phyloP scores from a whole-genome alignment of 64 coral and sea anemone genomes.

The Actinia tenebrosa region DNA sequence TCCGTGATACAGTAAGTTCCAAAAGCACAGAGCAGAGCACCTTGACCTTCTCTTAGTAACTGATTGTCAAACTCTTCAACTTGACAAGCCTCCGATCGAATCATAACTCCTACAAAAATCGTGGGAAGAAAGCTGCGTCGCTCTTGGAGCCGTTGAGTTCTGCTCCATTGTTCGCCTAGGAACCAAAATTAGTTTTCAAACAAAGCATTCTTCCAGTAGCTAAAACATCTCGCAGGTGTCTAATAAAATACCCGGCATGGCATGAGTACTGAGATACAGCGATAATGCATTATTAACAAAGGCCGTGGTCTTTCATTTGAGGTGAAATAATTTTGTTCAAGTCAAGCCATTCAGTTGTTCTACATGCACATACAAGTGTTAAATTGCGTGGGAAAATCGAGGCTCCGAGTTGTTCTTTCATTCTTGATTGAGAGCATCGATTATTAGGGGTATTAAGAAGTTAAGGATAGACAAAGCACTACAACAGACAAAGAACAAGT shows the following conservation, averaged over 20 bases:
- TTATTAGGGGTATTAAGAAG: background rate
- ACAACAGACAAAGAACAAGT: background rate
- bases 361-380: background rate
- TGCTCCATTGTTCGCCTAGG: background rate
- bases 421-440: background rate
- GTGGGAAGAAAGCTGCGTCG: background rate
- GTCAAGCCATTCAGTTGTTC: background rate
- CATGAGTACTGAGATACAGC: background rate
- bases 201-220: conserved; percentile 3
- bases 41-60: background rate
- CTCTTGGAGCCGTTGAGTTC: background rate
- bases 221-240: background rate
- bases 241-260: background rate
- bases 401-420: background rate
- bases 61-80: background rate
- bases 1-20: background rate
- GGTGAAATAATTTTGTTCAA: background rate
- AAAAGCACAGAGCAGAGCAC: background rate
- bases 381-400: conserved; percentile 6
- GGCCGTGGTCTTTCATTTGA: background rate
- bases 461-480: background rate
- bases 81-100: background rate
- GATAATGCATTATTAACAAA: background rate
- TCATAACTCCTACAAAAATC: background rate
- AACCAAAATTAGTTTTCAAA: background rate